Evolutionary conservation across 1,140 invertebrate genomes (phyloP), one percentile per base, ranked within the genome.

Genomic region (Lordiphosa stackelbergi): DNA sequence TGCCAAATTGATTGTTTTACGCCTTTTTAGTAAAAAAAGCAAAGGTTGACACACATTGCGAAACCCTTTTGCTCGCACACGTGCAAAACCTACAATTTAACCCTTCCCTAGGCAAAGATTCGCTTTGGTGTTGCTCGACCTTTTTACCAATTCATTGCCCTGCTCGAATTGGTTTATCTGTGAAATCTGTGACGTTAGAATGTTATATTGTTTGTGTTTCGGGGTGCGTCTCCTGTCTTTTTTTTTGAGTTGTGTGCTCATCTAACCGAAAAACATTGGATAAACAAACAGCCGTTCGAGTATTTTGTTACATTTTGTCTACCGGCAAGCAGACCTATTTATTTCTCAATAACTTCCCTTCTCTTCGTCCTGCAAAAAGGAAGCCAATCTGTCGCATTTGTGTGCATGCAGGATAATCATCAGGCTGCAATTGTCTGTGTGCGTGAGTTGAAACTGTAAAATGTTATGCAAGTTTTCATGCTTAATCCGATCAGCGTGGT

Each of bases 131-230:
- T 66, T 53, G 55, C 59, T 65, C 69, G 66, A 83, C 77, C 83
- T 85, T 85, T 85, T 85, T 72, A 71, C 68, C 83, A 66, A 83
- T 86, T 86, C 85, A 86, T 86, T 86, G 69, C 79, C 85, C 85
- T 86, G 66, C 85, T 86, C 85, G 85, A 86, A 86, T 86, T 77
- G 85, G 85, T 86, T 86, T 86, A 86, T 85, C 85, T 86, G 79
- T 86, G 73, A 86, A 86, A 86, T 86, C 77, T 73, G 53, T 73
- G 66, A 73, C 60, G 69, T 64, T 61, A 43, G 62, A 47, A 48
- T 64, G 64, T 69, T 62, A 35, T 62, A 35, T 46, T 72, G 49
- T 62, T 64, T 56, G 51, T 55, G 46, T 43, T 38, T 11, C 48
- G 51, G 62, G 60, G 57, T 78, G 37, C 35, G 11, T 24, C 34